Conservation (phyloP, 2,113 vertebrate species). For the Calypte anna region DNA sequence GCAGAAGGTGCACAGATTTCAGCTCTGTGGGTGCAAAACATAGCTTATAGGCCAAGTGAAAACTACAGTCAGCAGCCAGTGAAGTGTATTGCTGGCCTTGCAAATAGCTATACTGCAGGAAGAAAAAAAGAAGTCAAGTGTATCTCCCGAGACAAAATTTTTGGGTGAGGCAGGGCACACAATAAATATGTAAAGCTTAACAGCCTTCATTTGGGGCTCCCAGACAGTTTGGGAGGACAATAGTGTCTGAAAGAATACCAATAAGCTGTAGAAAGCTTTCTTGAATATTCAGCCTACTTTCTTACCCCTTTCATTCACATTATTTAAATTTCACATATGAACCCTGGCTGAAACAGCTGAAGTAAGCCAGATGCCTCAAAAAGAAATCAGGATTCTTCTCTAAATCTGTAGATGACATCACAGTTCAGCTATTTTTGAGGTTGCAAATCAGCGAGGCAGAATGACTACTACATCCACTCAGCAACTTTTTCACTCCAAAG, state of each 20-base stretch:
- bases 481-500: background rate
- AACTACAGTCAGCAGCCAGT: slow-evolving; percentile 48
- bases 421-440: background rate
- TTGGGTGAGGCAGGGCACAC: background rate
- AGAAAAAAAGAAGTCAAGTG: background rate
- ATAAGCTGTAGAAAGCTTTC: background rate
- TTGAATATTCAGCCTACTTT: background rate
- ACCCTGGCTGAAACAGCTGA: background rate
- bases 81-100: slow-evolving; percentile 39
- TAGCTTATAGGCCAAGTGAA: slow-evolving; percentile 44
- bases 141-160: background rate
- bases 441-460: background rate
- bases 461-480: background rate
- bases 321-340: background rate
- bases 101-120: background rate
- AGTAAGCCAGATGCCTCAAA: background rate
- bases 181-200: background rate
- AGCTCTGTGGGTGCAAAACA: slow-evolving; percentile 50
- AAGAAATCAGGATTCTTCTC: background rate
- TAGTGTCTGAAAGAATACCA: background rate
- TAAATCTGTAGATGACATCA: background rate
- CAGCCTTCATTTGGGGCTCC: background rate
- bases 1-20: slow-evolving; percentile 65
- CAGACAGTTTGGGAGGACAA: background rate
- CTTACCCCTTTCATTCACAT: background rate